Evolutionary conservation across 2,797 vertebrate species (phyloP).

Genomic region (Tinamus major): DNA sequence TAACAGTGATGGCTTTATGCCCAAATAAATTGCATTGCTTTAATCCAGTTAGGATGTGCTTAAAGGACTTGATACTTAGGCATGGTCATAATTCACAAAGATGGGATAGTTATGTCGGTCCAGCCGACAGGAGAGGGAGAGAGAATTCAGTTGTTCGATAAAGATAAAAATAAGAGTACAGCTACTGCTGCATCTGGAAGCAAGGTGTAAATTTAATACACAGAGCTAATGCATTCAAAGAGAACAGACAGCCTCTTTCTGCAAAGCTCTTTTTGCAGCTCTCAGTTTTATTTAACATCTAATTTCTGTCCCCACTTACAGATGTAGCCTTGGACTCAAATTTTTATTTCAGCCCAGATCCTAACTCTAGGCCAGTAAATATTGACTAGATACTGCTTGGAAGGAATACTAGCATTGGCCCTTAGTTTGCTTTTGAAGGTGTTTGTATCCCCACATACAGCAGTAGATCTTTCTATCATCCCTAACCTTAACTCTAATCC

Average conservation of each 20-base stretch:
- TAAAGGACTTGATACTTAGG: neutral
- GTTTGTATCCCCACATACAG: neutral
- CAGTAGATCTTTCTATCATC: neutral
- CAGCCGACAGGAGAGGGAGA: neutral
- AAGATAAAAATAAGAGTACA: neutral
- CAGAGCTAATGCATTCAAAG: neutral
- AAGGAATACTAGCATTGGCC: neutral
- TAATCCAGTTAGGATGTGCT: slow-evolving; percentile 2
- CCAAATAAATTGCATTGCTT: neutral
- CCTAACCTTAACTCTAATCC: neutral
- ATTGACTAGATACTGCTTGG: neutral
- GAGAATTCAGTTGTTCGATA: neutral
- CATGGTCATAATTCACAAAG: neutral
- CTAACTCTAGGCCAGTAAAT: neutral
- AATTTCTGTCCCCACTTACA: neutral
- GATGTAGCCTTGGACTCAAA: neutral
- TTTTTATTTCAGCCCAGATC: neutral
- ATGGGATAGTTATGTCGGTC: neutral
- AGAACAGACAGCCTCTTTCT: neutral
- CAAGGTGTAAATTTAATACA: neutral
- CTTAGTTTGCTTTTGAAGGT: neutral
- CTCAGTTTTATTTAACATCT: neutral
- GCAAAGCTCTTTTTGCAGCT: neutral
- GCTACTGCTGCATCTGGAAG: neutral
- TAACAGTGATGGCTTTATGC: neutral